Evolutionary conservation across 1,140 invertebrate genomes (phyloP).

Genomic region (Habropoda laboriosa): DNA sequence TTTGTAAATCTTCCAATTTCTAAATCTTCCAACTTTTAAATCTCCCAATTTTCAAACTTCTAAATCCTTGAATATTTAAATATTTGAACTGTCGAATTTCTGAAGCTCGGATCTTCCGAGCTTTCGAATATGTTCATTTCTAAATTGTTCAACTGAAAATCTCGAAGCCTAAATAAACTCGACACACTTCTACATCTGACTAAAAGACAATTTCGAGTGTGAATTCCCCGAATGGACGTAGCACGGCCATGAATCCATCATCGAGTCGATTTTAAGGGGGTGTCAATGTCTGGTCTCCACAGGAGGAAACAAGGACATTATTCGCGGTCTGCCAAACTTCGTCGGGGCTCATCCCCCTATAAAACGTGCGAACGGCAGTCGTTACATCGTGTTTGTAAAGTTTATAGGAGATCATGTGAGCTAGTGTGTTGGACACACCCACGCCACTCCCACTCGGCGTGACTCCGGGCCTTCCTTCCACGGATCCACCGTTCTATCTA

Average conservation of each 20-base stretch:
- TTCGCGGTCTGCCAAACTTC: conserved; percentile 45
- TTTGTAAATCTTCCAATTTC: no score
- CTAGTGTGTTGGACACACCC: conserved; percentile 75
- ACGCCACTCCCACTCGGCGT: conserved; percentile 76
- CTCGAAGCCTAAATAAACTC: no score
- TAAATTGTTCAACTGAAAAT: no score
- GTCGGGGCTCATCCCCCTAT: conserved; percentile 13
- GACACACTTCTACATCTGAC: no score
- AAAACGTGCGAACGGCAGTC: conserved; percentile 55
- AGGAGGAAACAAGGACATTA: conserved; percentile 26
- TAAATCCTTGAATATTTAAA: no score
- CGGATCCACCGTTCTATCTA: conserved; percentile 1
- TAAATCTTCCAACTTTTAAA: no score
- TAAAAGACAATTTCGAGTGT: no score
- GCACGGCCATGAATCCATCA: neutral
- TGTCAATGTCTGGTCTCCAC: conserved; percentile 4
- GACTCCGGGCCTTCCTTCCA: conserved; percentile 55
- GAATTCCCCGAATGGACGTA: neutral
- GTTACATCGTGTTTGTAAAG: conserved; percentile 60
- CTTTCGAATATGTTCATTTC: no score
- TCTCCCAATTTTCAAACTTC: no score
- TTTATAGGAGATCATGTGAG: conserved; percentile 56
- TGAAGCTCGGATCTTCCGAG: no score
- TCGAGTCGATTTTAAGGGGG: conserved; percentile 24
- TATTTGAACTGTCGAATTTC: no score